Evolutionary conservation across 2,888 invertebrate genomes (phyloP).

Genomic region (Trileptium ribeirensis): DNA sequence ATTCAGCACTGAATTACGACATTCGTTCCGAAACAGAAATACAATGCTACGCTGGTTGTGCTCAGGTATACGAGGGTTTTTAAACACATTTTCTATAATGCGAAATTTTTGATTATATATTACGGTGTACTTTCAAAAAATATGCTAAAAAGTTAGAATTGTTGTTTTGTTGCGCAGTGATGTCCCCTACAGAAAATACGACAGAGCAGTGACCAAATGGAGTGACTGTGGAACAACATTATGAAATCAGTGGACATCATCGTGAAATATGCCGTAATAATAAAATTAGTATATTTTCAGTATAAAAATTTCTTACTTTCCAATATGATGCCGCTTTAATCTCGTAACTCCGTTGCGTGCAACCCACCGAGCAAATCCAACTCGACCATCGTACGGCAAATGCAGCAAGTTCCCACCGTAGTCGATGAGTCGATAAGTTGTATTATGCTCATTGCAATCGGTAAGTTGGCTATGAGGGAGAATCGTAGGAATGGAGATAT

Average conservation of each 20-base stretch:
- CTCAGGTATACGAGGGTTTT: too few relatives aligned
- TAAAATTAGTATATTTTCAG: neutral
- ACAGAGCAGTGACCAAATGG: too few relatives aligned
- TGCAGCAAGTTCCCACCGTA: conserved; percentile 30
- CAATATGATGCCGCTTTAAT: conserved; percentile 68
- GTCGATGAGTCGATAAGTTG: conserved; percentile 12
- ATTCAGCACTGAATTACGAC: too few relatives aligned
- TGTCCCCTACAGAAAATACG: too few relatives aligned
- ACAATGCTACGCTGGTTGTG: too few relatives aligned
- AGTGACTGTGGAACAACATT: too few relatives aligned
- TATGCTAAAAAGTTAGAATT: too few relatives aligned
- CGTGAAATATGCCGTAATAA: neutral
- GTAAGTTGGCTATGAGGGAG: conserved; percentile 43
- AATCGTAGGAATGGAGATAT: conserved; percentile 47
- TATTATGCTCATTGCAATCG: neutral
- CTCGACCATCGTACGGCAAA: conserved; percentile 56
- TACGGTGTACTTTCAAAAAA: too few relatives aligned
- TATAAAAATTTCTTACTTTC: neutral
- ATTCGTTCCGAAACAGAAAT: too few relatives aligned
- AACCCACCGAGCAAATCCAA: conserved; percentile 67
- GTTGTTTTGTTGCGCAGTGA: too few relatives aligned
- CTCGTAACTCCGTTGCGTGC: conserved; percentile 68
- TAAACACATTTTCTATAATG: too few relatives aligned
- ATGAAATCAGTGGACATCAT: neutral
- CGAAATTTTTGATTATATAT: too few relatives aligned